Percentiles rank a stretch among this genome's conserved stretches.
phyloP scores from a whole-genome alignment of 2,797 vertebrate species.

The Loriculus beryllinus region DNA sequence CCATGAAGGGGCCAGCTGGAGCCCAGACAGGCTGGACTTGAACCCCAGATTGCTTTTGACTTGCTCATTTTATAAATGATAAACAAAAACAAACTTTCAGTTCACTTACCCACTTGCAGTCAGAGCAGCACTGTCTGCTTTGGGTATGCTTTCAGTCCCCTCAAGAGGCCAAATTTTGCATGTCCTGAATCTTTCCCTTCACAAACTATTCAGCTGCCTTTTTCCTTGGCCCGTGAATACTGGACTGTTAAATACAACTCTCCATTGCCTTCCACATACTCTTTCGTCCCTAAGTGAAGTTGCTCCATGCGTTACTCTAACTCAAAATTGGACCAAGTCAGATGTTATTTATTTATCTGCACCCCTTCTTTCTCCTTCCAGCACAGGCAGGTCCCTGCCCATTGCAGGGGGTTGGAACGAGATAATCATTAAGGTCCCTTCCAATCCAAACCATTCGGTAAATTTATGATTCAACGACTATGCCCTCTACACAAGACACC shows the following conservation, averaged over 20 bases:
- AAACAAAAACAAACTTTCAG: not conserved
- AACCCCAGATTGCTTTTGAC: not conserved
- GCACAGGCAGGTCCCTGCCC: accelerated
- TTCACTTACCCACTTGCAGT: not conserved
- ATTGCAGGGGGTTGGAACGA: not conserved
- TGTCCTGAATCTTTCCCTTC: not conserved
- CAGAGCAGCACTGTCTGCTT: not conserved
- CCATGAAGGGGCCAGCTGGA: not conserved
- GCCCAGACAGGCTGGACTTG: not conserved
- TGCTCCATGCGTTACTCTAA: not conserved
- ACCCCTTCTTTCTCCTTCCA: not conserved
- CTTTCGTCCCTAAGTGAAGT: not conserved
- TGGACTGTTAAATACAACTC: not conserved
- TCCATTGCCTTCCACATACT: not conserved
- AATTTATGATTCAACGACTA: not conserved
- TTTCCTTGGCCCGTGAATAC: not conserved
- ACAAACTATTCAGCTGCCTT: not conserved
- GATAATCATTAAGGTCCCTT: not conserved
- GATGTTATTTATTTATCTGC: not conserved
- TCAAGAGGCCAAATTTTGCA: not conserved
- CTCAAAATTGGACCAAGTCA: too few relatives aligned
- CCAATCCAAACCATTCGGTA: not conserved
- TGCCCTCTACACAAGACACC: accelerated
- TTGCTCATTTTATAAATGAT: not conserved
- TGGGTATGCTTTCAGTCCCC: not conserved